These are phyloP conservation scores for Microplitis manilae DNA, from an alignment of 2,888 invertebrate genomes.

Conservation along the genomic window DNA sequence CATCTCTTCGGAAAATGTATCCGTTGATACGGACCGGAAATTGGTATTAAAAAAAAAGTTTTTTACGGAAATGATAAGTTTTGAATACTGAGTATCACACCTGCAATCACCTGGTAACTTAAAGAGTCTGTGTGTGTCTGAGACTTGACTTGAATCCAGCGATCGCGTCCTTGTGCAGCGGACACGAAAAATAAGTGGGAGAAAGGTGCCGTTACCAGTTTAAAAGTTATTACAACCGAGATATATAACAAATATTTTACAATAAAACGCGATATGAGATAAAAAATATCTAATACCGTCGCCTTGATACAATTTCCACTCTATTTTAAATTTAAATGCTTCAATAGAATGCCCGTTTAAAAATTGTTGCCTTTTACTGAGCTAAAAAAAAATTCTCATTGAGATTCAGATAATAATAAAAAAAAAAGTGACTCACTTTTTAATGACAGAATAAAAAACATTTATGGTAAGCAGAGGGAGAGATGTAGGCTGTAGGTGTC, in stretches of 20 bases:
- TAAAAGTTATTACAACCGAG: neutral
- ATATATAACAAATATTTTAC: neutral
- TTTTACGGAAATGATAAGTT: slow-evolving; percentile 19
- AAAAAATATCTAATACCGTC: neutral
- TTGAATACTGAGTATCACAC: slow-evolving; percentile 7
- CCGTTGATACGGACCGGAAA: neutral
- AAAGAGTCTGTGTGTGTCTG: neutral
- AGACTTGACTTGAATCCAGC: neutral
- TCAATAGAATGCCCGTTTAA: too few species aligned
- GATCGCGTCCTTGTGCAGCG: neutral
- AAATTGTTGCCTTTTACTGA: too few species aligned
- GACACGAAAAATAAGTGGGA: slow-evolving; percentile 44
- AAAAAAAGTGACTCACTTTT: neutral
- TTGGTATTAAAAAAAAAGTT: neutral
- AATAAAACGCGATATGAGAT: neutral
- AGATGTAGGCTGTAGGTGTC: slow-evolving; percentile 26
- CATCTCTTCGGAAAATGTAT: slow-evolving; percentile 32
- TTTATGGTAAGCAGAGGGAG: neutral
- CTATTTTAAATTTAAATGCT: neutral
- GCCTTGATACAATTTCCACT: neutral
- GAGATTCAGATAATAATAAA: neutral
- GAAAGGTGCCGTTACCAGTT: slow-evolving; percentile 49
- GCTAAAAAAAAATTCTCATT: neutral
- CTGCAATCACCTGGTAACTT: neutral
- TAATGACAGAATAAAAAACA: neutral